Conservation (phyloP, 2,888 invertebrate species). For the Gisinianus flammeolus region DNA sequence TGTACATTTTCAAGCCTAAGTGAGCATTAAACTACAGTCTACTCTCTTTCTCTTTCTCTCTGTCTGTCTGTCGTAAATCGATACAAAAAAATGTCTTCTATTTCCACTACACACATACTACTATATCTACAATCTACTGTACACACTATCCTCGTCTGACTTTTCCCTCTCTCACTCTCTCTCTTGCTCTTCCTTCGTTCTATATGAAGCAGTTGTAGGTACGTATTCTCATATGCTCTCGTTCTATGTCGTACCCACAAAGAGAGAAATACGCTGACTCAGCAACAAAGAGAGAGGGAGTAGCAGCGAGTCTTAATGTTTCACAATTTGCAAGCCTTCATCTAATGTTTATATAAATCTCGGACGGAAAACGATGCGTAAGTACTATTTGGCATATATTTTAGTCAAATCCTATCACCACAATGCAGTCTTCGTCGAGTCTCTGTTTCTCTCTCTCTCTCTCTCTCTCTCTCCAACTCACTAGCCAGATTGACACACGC, state of each 20-base stretch:
- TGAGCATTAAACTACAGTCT: conserved; percentile 5
- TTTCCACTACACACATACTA: no score
- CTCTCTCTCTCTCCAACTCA: neutral
- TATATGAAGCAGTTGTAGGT: no score
- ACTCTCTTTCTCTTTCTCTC: no score
- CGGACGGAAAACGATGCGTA: conserved; percentile 1
- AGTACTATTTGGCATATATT: conserved; percentile 22
- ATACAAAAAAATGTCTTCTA: no score
- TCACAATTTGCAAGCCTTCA: neutral
- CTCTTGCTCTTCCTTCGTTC: neutral
- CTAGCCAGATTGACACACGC: no score
- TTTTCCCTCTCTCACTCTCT: conserved; percentile 7
- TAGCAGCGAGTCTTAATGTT: neutral
- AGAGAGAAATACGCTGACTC: neutral
- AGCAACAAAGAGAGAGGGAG: neutral
- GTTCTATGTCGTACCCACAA: no score
- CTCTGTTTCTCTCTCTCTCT: conserved; percentile 4
- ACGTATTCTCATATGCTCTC: no score
- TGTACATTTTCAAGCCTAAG: neutral
- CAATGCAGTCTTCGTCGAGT: neutral
- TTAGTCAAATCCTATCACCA: conserved; percentile 7
- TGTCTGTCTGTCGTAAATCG: no score
- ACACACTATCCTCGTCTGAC: neutral
- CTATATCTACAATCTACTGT: no score
- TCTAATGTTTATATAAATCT: conserved; percentile 36